Evolutionary conservation across 92 coral and sea anemone genomes (phyloP), one percentile per base, ranked within the genome.

Genomic region (Parazoanthus atlanticus): DNA sequence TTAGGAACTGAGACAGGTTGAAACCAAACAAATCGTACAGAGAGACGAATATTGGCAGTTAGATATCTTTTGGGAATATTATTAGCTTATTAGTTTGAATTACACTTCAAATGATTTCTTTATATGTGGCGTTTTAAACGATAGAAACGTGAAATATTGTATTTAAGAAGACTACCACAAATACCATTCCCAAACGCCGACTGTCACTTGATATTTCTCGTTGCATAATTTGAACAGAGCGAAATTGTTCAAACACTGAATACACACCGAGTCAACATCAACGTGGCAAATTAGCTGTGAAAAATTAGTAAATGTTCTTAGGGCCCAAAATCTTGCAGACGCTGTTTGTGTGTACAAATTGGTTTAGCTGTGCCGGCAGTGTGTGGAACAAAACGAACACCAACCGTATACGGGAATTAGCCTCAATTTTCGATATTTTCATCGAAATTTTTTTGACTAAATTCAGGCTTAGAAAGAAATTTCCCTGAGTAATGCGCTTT

Each of bases 261-360:
- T 32, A 75, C 36, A 41, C 43, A 34, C 46, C 46, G 29, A 33
- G 79, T 75, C 49, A 75, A n/a, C 49, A 25, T 10, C 79, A 33
- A 75, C 79, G 79, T 36, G 79, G 79, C 79, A 75, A 75, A 75
- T 34, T 8, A 75, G 31, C 31, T n/a, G 49, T 38, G 36, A 75
- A 21, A 75, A 41, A 13, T 38, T 36, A 15, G 43, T 75, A 33
- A 75, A 41, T 33, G 49, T 36, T 52, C 21, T 52, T 52, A 52
- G 17, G 19, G 17, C 26, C 1, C n/a, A 0, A 75, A 17, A 36
- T 75, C 43, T 15, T 38, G 10, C 3, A 0, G 16, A 19, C 3
- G 41, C 19, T 33, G 11, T 17, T 4, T 4, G 8, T 5, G 43
- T 34, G 25, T 36, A 33, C n/a, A 36, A 36, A 34, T 52, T 52